A percentile compares a stretch with the other conserved stretches of the same genome.
Conservation (phyloP, 2,888 invertebrate species). For the Dolichomitus sp. region DNA sequence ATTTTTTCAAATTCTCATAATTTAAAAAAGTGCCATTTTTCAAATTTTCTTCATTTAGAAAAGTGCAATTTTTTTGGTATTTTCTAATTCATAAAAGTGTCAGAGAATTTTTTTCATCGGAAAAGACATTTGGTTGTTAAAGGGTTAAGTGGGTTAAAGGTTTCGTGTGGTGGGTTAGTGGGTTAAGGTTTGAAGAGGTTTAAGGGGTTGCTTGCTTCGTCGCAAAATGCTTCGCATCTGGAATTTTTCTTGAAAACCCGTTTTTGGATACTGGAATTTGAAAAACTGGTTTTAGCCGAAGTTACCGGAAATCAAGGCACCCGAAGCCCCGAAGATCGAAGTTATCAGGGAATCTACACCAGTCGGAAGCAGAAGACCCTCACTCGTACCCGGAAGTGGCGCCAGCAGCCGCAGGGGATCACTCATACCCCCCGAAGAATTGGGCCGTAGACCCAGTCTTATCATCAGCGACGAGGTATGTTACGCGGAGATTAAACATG, state of each 20-base stretch:
- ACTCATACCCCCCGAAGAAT: constrained; percentile 95
- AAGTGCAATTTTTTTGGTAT: too few relatives aligned
- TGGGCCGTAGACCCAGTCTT: constrained; percentile 95
- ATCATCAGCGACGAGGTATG: constrained; percentile 98
- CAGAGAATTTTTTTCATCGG: too few relatives aligned
- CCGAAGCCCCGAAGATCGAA: constrained; percentile 94
- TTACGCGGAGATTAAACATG: constrained; percentile 75
- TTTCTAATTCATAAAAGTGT: too few relatives aligned
- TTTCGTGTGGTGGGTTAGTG: too few relatives aligned
- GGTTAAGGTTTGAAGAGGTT: neutral
- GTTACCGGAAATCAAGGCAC: constrained; percentile 87
- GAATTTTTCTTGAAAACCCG: neutral
- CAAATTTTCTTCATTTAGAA: too few relatives aligned
- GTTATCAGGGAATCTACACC: constrained; percentile 94
- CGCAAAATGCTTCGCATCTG: constrained; percentile 32
- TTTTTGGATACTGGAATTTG: constrained; percentile 11
- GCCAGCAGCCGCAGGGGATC: constrained; percentile 93
- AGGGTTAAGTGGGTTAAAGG: too few relatives aligned
- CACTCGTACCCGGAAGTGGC: constrained; percentile 90
- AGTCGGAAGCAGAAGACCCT: constrained; percentile 91
- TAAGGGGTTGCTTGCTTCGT: neutral
- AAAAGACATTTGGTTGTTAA: too few relatives aligned
- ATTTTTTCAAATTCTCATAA: too few relatives aligned
- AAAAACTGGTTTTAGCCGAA: constrained; percentile 82
- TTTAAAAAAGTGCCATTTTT: too few relatives aligned